A percentile compares a stretch with the other conserved stretches of the same genome.
Evolutionary conservation across 2,797 vertebrate genomes (phyloP).

Genomic region (Linurgus olivaceus): DNA sequence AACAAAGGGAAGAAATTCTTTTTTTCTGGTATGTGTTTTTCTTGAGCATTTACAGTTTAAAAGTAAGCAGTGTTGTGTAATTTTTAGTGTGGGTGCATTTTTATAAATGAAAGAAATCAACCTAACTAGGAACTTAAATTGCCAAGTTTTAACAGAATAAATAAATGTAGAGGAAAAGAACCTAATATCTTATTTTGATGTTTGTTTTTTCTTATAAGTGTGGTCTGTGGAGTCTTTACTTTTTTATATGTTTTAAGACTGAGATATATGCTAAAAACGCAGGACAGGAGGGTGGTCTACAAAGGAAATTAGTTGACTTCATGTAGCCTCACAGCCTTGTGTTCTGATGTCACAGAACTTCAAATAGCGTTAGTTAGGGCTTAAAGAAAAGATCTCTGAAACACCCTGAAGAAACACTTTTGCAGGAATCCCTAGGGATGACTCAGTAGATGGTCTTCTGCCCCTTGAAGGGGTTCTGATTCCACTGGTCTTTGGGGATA

Average conservation of each 20-base stretch:
- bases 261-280: not conserved
- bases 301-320: not conserved
- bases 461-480: not conserved
- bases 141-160: constrained; percentile 29
- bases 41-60: constrained; percentile 46
- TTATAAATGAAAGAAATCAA: constrained; percentile 1
- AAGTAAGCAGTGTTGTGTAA: constrained; percentile 39
- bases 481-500: not conserved
- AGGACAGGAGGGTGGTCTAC: not conserved
- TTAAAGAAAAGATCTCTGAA: not conserved
- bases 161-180: not conserved
- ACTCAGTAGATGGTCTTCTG: not conserved
- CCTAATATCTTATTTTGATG: not conserved
- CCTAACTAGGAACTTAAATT: constrained; percentile 34
- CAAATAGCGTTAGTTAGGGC: not conserved
- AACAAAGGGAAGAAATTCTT: not conserved
- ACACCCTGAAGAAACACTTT: not conserved
- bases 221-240: not conserved
- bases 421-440: not conserved
- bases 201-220: constrained; percentile 16
- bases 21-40: constrained; percentile 6
- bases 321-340: not conserved
- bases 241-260: not conserved
- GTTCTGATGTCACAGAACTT: not conserved
- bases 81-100: constrained; percentile 42